Evolutionary conservation across 2,797 vertebrate species (phyloP).

Genomic region (Crenichthys baileyi): DNA sequence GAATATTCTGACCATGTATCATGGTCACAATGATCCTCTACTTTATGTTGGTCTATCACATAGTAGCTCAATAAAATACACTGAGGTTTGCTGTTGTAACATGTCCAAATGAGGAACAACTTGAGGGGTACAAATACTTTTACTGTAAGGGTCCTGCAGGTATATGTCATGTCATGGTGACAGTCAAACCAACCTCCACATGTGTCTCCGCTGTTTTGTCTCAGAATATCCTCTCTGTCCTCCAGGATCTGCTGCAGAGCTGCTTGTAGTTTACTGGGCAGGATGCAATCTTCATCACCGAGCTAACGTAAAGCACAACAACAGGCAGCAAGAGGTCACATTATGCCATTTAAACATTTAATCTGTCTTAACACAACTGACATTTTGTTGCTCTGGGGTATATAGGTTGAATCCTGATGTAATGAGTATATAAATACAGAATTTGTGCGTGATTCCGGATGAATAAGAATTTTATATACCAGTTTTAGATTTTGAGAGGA

Average conservation of each 20-base stretch:
- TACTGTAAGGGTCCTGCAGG: too few species aligned
- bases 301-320: slow-evolving; percentile 76
- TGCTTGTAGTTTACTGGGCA: slow-evolving; percentile 95
- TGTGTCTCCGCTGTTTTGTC: slow-evolving; percentile 66
- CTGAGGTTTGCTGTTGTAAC: neutral
- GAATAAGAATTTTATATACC: neutral
- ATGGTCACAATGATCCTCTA: neutral
- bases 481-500: neutral
- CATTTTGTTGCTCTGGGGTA: neutral
- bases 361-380: neutral
- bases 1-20: neutral
- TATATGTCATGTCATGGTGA: too few species aligned
- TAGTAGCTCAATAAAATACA: neutral
- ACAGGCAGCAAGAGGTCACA: slow-evolving; percentile 8
- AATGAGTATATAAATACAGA: neutral
- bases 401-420: neutral
- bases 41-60: too few species aligned
- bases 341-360: slow-evolving; percentile 6
- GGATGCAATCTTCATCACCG: slow-evolving; percentile 94
- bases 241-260: slow-evolving; percentile 93
- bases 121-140: neutral
- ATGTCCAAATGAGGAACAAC: neutral
- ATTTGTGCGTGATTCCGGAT: neutral
- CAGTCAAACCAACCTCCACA: slow-evolving; percentile 63
- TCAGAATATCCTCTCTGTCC: slow-evolving; percentile 88